Conservation (phyloP, 2,797 vertebrate species). For the Syncerus caffer region DNA sequence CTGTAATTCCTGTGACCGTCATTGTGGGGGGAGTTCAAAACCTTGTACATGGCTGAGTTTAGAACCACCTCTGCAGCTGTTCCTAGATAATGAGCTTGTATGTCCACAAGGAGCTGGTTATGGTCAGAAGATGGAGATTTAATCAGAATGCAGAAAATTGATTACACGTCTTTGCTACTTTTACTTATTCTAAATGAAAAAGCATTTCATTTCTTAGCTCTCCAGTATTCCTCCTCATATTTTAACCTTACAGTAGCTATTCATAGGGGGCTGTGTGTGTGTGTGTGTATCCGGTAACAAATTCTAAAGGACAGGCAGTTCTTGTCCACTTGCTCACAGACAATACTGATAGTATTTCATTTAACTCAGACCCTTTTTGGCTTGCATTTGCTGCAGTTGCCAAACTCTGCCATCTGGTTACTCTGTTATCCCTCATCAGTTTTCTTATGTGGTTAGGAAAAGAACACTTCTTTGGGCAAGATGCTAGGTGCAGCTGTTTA, state of each 20-base stretch:
- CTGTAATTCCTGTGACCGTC: not conserved
- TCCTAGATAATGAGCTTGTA: not conserved
- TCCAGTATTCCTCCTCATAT: not conserved
- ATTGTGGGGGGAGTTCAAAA: not conserved
- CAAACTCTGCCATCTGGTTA: conserved; percentile 15
- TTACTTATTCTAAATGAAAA: not conserved
- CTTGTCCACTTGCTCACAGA: not conserved
- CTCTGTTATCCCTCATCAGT: not conserved
- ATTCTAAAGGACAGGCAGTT: not conserved
- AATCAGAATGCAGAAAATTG: not conserved
- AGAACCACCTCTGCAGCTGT: not conserved
- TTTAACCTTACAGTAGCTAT: not conserved
- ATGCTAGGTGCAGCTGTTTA: conserved; percentile 10
- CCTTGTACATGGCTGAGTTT: not conserved
- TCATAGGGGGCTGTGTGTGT: not conserved
- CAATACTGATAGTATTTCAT: not conserved
- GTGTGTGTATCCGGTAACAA: not conserved
- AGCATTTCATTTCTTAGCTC: not conserved
- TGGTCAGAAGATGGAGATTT: not conserved
- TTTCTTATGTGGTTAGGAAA: not conserved
- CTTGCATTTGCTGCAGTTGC: not conserved
- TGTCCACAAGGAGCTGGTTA: not conserved
- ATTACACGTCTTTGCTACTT: not conserved
- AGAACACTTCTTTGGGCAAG: conserved; percentile 7
- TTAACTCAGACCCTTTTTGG: not conserved